These are phyloP conservation scores for Spermophilus dauricus DNA, from an alignment of 2,113 vertebrate genomes.

Conservation along the genomic window DNA sequence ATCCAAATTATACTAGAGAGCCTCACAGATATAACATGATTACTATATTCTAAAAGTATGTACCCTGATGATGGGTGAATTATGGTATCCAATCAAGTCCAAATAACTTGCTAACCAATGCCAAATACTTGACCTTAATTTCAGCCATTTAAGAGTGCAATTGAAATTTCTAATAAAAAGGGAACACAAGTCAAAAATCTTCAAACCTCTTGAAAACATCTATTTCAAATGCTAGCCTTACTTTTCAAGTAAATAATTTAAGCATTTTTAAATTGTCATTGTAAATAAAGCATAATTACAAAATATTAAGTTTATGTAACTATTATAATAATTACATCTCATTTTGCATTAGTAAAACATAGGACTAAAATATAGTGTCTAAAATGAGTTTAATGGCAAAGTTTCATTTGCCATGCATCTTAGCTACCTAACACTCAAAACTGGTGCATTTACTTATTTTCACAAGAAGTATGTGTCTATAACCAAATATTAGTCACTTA, in stretches of 20 bases:
- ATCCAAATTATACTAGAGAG: background rate
- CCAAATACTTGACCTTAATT: background rate
- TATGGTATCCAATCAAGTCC: background rate
- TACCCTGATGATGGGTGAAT: background rate
- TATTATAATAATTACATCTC: background rate
- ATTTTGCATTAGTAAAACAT: background rate
- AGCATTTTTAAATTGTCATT: conserved; percentile 6
- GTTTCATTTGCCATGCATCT: conserved; percentile 55
- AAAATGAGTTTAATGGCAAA: background rate
- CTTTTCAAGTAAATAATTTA: conserved; percentile 32
- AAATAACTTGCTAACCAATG: background rate
- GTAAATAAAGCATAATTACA: background rate
- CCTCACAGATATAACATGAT: background rate
- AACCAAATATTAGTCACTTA: background rate
- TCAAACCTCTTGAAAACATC: background rate
- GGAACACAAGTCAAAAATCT: background rate
- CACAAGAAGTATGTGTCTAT: background rate
- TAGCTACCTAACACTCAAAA: background rate
- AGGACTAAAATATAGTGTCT: background rate
- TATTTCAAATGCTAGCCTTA: background rate
- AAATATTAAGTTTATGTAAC: background rate
- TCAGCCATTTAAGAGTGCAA: background rate
- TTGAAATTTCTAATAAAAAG: conserved; percentile 10
- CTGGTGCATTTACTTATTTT: conserved; percentile 54
- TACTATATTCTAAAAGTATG: background rate